Evolutionary conservation across 1,140 invertebrate genomes (phyloP), one percentile per base, ranked within the genome.

Genomic region (Drosophila baimaii): DNA sequence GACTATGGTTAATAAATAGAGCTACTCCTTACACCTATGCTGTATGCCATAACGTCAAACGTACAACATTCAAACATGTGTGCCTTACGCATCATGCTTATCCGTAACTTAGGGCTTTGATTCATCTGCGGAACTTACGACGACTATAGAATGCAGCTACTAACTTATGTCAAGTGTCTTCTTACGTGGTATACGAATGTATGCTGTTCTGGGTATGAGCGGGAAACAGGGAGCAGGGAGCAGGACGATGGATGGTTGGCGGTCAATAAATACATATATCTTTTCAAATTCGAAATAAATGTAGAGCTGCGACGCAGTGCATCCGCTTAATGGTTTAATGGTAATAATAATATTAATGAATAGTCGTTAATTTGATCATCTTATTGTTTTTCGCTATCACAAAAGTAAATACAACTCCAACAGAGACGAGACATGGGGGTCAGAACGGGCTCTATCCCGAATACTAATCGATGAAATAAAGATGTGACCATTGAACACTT

Each of bases 331-430:
- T n/a, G n/a, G 46, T 54, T 56, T 58, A 72, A 72, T 59, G 65
- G 27, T 54, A 43, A 61, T 43, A 43, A 59, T 64, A 77, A 62
- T 75, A 55, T 52, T 72, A 63, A 51, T 56, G 70, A 70, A 61
- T 79, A 83, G 79, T 77, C 68, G 58, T 75, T 85, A 85, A 75
- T 86, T 70, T 70, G 81, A 78, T 56, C 75, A 74, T 81, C 75
- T 85, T 85, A 88, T 89, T 89, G 79, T 86, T 86, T 83, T 77
- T 83, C 63, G 72, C 79, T 86, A 86, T 86, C 83, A 86, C 83
- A 86, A 86, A 86, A 88, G 83, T 86, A 86, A 86, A 86, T 86
- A 86, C 84, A 86, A 79, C 80, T 86, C 80, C 66, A 89, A 85
- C 75, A 65, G 46, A 78, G 79, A 57, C 54, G 15, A 33, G 33